A percentile compares a stretch with the other conserved stretches of the same genome.
phyloP scores from a whole-genome alignment of 2,888 invertebrate species.

The Enoplolaimus lenunculus region DNA sequence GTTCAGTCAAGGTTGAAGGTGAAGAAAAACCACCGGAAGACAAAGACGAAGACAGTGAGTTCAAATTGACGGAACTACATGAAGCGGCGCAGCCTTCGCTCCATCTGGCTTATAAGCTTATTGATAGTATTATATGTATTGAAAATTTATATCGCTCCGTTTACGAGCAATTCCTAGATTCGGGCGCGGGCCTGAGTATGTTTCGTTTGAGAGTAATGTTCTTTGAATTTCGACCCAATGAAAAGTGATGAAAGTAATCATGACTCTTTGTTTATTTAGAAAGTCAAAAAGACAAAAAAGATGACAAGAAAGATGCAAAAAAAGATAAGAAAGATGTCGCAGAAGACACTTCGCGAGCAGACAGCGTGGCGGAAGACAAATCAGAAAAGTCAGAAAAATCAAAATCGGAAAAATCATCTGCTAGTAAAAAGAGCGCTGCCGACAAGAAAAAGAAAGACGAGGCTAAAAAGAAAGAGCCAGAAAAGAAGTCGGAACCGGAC shows the following conservation, averaged over 20 bases:
- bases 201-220: too few relatives aligned
- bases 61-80: too few relatives aligned
- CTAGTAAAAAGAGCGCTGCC: not conserved
- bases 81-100: too few relatives aligned
- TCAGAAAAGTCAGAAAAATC: not conserved
- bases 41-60: not conserved
- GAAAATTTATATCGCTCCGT: too few relatives aligned
- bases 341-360: not conserved
- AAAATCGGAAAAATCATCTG: not conserved
- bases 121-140: too few relatives aligned
- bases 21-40: slow-evolving; percentile 15
- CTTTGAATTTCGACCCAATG: too few relatives aligned
- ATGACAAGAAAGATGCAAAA: not conserved
- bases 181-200: too few relatives aligned
- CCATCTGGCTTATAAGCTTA: too few relatives aligned
- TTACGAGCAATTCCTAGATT: too few relatives aligned
- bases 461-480: not conserved
- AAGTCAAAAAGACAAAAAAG: too few relatives aligned
- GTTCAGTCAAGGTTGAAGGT: slow-evolving; percentile 32
- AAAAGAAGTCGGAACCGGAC: not conserved
- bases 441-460: not conserved
- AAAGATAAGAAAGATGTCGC: not conserved
- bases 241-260: too few relatives aligned
- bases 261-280: too few relatives aligned
- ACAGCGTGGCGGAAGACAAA: not conserved